Conservation (phyloP, 2,113 vertebrate species). For the Peromyscus californicus region DNA sequence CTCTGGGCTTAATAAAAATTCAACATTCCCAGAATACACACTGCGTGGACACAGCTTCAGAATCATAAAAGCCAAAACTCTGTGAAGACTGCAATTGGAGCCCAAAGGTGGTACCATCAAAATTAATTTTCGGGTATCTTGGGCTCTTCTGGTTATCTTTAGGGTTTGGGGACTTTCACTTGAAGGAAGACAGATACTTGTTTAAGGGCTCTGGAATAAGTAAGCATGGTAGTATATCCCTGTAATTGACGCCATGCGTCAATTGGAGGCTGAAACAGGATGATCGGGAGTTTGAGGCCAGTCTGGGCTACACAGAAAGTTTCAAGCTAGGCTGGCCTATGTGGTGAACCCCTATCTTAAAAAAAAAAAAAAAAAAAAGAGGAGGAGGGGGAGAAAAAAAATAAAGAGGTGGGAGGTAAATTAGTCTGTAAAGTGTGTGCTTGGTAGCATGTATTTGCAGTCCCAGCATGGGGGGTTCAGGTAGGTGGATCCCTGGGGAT, state of each 20-base stretch:
- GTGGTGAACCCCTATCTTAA: background rate
- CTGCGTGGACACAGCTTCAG: background rate
- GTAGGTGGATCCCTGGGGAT: background rate
- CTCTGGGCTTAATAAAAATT: slow-evolving; percentile 21
- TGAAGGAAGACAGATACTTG: background rate
- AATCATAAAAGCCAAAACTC: background rate
- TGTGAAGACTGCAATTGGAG: background rate
- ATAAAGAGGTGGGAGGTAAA: background rate
- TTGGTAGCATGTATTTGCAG: background rate
- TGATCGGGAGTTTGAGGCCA: background rate
- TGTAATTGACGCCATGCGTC: too few species aligned
- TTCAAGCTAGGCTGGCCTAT: background rate
- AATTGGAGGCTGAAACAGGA: background rate
- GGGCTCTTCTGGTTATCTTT: background rate
- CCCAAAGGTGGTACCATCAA: background rate
- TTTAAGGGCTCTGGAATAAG: background rate
- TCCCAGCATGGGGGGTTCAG: too few species aligned
- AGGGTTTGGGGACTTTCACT: background rate
- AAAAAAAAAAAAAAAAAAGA: background rate
- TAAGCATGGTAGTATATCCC: background rate
- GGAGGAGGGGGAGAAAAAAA: background rate
- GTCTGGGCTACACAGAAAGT: background rate
- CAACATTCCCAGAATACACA: background rate
- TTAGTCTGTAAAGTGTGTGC: background rate
- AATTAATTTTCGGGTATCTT: slow-evolving; percentile 5